Base-by-base conservation (phyloP, 2,113 vertebrate genomes). In the Conger conger region DNA sequence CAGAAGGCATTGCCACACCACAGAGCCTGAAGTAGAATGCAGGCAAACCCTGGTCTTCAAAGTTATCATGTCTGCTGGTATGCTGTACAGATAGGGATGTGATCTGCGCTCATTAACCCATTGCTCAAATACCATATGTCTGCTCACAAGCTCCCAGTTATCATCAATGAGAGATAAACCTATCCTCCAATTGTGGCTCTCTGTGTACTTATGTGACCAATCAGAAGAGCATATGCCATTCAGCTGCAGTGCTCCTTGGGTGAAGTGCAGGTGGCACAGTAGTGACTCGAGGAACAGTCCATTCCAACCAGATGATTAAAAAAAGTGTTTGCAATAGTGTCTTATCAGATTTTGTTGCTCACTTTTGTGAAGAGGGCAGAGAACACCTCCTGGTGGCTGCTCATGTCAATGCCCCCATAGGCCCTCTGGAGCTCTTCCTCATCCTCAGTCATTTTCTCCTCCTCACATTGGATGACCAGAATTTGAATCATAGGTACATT, bases 391-490 rank as follows among this genome's bases (percentile, higher is more conserved):
- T 96, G 95, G 90, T 99, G 98, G 91, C 94, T 96, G 15, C 93
- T 97, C 97, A 98, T 97, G 90, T 99, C 93, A 79, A 98, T 93
- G 3, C 98, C 98, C 3, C 97, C 97, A 16, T 96, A 97, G 15
- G 96, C 78, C 33, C 93, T 94, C 85, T 96, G 88, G 30, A 98
- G 93, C 86, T 99, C 98, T 86, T 99, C 97, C 78, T 99, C 97
- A 73, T 99, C 98, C 90, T 99, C 97, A 0, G 95, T 93, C 94
- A 97, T 98, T 83, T 96, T 96, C 89, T 99, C 98, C 87, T 98
- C 97, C 83, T 97, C 96, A 87, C 97, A 97, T 87, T 99, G 98
- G n/a, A n/a, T n/a, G n/a, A n/a, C n/a, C n/a, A n/a, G n/a, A n/a
- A n/a, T n/a, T n/a, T n/a, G n/a, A n/a, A n/a, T n/a, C n/a, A n/a